Evolutionary conservation across 2,113 vertebrate genomes (phyloP), one percentile per base, ranked within the genome.

Genomic region (Xenus cinereus): DNA sequence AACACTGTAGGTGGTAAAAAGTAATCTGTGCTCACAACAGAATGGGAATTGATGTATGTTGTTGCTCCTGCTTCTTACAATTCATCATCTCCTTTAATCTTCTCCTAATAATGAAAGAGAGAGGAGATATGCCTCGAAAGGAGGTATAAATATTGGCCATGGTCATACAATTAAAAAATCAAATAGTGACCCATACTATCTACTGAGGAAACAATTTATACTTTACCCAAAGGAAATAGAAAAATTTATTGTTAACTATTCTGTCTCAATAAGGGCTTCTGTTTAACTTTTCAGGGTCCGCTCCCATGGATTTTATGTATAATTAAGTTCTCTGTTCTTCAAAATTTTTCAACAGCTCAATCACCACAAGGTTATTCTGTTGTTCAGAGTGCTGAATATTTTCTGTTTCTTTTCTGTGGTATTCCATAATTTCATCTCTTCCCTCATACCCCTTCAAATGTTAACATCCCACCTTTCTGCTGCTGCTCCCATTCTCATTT

Each of bases 1-100:
- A 89, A 81, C 91, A 7, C 96, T 30, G 39, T 93, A 87, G 95
- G 96, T 93, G 81, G 94, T 97, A 91, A 93, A 97, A 97, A 95
- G 89, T 97, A 95, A 90, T 97, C 91, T 69, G 54, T 90, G 67
- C 72, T 96, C 79, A 91, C 84, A 97, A 79, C 22, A 12, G 96
- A 91, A 60, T 66, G 48, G 85, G 96, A 97, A 94, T 86, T 93
- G 50, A 92, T 75, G 75, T 87, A 51, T 87, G 50, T 85, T 93
- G 37, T 95, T 94, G 76, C 33, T 26, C 30, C 35, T 89, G 17
- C 43, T 86, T 93, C 71, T 90, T 85, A 77, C 28, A 69, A 32
- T 92, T 83, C 66, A 87, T 96, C 37, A 82, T 87, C 62, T 89
- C 51, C 69, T 95, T 88, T 93, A 74, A 80, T 91, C 59, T 84